Base-by-base conservation (phyloP, 2,888 invertebrate species). In the Ferdinandea cuprea region DNA sequence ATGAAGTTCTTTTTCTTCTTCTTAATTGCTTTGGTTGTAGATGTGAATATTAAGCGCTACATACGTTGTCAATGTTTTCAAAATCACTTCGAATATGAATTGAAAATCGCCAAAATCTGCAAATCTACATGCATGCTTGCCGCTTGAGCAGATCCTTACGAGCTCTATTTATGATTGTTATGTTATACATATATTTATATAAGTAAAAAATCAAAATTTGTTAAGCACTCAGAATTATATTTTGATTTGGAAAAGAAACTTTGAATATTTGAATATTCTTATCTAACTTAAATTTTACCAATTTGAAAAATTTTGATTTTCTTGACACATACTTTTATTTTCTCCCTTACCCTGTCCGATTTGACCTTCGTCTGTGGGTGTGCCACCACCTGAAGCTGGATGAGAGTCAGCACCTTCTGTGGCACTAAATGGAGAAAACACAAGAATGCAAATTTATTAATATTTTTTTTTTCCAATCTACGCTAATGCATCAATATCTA, bases 321-420 rank as follows among this genome's bases (percentile, higher is more conserved):
- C 85, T 85, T 87, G 88, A 87, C 88, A 88, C 88, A 88, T 89
- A 88, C 87, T 88, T 87, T 88, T 89, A 68, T 88, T 87, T 79
- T 89, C 87, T 86, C 87, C 91, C 92, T 92, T 92, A 94, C 94
- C 94, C 89, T 93, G 94, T 89, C 95, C 95, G 89, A 95, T 95
- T 87, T 95, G 95, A 86, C 94, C 95, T 61, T 95, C 95, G 88
- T 96, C 95, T 77, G 95, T 95, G 86, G 96, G 96, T 48, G 96
- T 95, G 85, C 95, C 95, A 50, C 94, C 94, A 61, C 94, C 93
- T 73, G 95, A 96, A 54, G 92, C 95, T 80, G 96, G 96, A 87
- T 96, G 94, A 91, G 96, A 97, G 91, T 97, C 97, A 15, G 97
- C 97, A 80, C 97, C 96, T 86, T 97, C 97, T 86, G 97, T 97